Evolutionary conservation across 2,888 invertebrate genomes (phyloP).

Genomic region (Osmoderma eremita): DNA sequence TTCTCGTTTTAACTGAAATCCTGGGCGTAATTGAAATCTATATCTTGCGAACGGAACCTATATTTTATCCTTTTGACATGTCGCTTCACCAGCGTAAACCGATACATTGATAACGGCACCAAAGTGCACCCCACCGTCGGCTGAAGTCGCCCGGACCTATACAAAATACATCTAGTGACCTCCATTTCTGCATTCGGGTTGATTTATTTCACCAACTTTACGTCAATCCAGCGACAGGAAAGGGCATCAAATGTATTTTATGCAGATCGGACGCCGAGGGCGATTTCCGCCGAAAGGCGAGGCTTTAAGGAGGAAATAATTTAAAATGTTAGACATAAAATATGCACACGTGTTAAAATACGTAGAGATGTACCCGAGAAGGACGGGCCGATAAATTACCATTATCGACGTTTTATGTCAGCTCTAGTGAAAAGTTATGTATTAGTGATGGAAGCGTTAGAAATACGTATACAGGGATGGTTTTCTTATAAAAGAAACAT

Average conservation of each 20-base stretch:
- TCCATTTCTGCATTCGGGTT: constrained; percentile 17
- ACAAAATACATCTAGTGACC: constrained; percentile 20
- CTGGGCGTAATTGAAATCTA: constrained; percentile 32
- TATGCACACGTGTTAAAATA: neutral
- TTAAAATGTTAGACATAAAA: neutral
- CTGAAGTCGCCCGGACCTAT: constrained; percentile 1
- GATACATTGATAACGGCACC: constrained; percentile 29
- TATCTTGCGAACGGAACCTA: constrained; percentile 32
- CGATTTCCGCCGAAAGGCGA: constrained; percentile 22
- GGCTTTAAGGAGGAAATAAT: constrained; percentile 2
- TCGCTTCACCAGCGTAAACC: constrained; percentile 28
- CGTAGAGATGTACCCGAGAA: no score
- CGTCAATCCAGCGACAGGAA: constrained; percentile 6
- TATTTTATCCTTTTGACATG: constrained; percentile 36
- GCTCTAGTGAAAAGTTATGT: no score
- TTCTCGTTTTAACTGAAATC: constrained; percentile 29
- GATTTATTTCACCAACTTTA: constrained; percentile 24
- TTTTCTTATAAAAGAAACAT: no score
- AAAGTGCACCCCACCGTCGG: constrained; percentile 18
- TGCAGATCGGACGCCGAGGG: constrained; percentile 19
- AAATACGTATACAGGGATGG: no score
- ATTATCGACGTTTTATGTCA: no score
- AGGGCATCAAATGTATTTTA: constrained; percentile 22
- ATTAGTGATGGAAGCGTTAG: no score
- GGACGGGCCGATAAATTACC: no score